Percentiles rank a stretch among this genome's conserved stretches.
phyloP scores from a whole-genome alignment of 2,888 invertebrate species.

The Cloeon dipterum region DNA sequence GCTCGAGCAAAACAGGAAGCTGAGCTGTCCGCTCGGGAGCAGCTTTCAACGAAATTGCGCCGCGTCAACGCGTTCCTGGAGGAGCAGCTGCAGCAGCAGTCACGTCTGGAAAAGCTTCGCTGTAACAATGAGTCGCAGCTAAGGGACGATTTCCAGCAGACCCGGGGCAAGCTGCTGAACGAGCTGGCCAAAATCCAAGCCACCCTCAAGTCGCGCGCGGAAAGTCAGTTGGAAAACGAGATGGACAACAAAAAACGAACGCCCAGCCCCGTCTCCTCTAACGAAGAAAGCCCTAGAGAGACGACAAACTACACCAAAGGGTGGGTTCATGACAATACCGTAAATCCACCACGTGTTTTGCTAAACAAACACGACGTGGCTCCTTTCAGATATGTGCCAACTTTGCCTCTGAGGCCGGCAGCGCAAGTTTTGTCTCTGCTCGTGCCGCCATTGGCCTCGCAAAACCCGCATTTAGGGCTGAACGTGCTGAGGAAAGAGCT shows the following conservation, averaged over 20 bases:
- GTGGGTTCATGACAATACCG: too few relatives aligned
- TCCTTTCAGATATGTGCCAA: too few relatives aligned
- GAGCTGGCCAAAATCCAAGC: constrained; percentile 13
- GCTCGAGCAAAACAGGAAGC: constrained; percentile 9
- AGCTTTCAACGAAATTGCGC: constrained; percentile 10
- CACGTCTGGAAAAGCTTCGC: constrained; percentile 10
- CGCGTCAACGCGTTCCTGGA: constrained; percentile 10
- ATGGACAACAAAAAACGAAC: too few relatives aligned
- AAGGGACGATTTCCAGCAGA: constrained; percentile 12
- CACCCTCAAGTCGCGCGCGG: constrained; percentile 9
- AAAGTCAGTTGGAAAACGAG: too few relatives aligned
- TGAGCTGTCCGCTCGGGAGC: constrained; percentile 9
- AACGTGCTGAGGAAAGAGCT: constrained; percentile 8
- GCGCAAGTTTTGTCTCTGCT: neutral
- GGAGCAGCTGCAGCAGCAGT: constrained; percentile 12
- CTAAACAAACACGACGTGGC: too few relatives aligned
- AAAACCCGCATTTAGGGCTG: neutral
- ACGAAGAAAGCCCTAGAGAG: constrained; percentile 10
- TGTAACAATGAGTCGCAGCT: constrained; percentile 8
- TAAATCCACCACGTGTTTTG: too few relatives aligned
- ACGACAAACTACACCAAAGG: constrained; percentile 10
- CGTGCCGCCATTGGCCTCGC: neutral
- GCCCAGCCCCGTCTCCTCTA: constrained; percentile 2
- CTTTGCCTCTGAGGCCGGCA: neutral
- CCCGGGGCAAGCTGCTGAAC: constrained; percentile 11